phyloP scores from a whole-genome alignment of 2,113 vertebrate genomes.

The Turnix velox region DNA sequence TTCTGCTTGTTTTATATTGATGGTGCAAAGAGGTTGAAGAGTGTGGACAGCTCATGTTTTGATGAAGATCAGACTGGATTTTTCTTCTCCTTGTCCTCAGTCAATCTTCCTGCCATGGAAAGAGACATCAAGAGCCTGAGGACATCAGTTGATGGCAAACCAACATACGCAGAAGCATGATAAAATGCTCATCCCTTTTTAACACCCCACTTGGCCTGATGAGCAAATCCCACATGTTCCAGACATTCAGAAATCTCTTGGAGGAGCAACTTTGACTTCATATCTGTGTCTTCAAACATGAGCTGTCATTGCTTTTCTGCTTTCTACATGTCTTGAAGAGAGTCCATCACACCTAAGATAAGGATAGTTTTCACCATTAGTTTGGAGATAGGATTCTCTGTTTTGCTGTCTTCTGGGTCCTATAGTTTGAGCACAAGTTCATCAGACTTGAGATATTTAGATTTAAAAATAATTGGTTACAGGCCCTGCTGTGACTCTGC shows the following conservation, averaged over 20 bases:
- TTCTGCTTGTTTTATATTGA: not conserved
- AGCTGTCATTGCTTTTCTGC: not conserved
- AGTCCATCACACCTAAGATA: not conserved
- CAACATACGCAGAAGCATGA: not conserved
- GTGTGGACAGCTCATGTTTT: not conserved
- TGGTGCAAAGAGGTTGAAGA: not conserved
- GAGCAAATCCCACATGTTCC: not conserved
- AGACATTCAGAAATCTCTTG: not conserved
- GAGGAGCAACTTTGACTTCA: not conserved
- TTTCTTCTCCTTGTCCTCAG: not conserved
- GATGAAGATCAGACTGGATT: not conserved
- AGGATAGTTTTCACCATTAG: not conserved
- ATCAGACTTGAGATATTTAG: not conserved
- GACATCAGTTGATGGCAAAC: not conserved
- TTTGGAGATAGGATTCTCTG: not conserved
- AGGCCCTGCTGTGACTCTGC: too few species aligned
- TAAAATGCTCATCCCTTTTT: not conserved
- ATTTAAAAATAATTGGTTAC: too few species aligned
- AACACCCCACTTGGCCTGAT: not conserved
- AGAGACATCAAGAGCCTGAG: not conserved
- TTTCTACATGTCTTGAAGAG: not conserved
- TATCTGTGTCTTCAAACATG: not conserved
- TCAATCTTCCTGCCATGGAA: not conserved
- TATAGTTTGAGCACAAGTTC: not conserved
- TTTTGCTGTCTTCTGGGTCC: not conserved